Percentiles rank a stretch among this genome's conserved stretches.
Conservation (phyloP, 2,113 vertebrate species). For the Ranitomeya variabilis region DNA sequence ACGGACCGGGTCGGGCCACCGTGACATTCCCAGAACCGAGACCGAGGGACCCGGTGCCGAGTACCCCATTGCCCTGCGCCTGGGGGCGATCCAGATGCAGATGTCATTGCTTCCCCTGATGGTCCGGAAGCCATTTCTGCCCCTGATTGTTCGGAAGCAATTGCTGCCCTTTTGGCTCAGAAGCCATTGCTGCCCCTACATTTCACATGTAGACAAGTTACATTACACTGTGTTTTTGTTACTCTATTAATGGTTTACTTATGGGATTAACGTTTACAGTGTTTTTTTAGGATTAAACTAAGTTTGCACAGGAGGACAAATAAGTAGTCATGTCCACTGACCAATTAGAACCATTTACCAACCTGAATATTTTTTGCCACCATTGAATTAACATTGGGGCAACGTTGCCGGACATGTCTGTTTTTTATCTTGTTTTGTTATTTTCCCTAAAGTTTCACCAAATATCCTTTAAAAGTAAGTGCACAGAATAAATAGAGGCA, state of each 20-base stretch:
- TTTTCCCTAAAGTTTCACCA: too few relatives aligned
- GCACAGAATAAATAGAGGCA: too few relatives aligned
- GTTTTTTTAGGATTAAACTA: background rate
- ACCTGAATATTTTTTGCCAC: background rate
- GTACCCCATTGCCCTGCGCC: too few relatives aligned
- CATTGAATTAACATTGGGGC: background rate
- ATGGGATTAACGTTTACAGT: background rate
- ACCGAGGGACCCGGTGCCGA: too few relatives aligned
- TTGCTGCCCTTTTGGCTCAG: background rate
- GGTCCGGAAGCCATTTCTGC: too few relatives aligned
- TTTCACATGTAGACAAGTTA: background rate
- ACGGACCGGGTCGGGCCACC: too few relatives aligned
- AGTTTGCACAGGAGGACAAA: background rate
- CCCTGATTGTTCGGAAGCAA: too few relatives aligned
- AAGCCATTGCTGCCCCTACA: background rate
- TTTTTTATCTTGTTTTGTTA: too few relatives aligned
- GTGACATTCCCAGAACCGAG: too few relatives aligned
- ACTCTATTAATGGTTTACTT: conserved; percentile 9
- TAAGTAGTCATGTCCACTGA: background rate
- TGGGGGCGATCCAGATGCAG: too few relatives aligned
- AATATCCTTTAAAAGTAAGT: too few relatives aligned
- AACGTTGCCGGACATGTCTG: background rate
- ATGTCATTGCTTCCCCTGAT: too few relatives aligned
- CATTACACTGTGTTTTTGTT: background rate
- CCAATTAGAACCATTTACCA: background rate